These are phyloP conservation scores for Machimus rusticus DNA, from an alignment of 2,888 invertebrate genomes.

Conservation along the genomic window DNA sequence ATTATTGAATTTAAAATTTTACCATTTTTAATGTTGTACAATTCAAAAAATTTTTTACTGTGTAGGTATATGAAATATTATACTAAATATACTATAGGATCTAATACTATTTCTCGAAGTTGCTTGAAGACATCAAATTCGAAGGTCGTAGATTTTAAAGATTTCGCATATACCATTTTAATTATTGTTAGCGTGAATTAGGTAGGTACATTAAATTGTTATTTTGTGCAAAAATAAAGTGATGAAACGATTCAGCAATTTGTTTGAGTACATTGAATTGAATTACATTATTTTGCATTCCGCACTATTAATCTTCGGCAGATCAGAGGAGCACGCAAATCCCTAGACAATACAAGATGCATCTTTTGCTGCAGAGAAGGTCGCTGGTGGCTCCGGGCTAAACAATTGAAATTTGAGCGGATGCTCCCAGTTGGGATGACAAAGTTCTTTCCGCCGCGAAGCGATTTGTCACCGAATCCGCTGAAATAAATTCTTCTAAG, in stretches of 20 bases:
- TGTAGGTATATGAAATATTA: too few relatives aligned
- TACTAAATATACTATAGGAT: too few relatives aligned
- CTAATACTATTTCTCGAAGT: too few relatives aligned
- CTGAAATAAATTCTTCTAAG: background rate
- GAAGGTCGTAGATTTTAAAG: too few relatives aligned
- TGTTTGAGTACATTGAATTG: background rate
- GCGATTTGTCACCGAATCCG: constrained; percentile 12
- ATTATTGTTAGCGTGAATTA: background rate
- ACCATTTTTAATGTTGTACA: too few relatives aligned
- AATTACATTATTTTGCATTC: background rate
- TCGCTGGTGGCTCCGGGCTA: background rate
- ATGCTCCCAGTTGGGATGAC: background rate
- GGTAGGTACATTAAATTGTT: background rate
- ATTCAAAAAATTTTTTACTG: too few relatives aligned
- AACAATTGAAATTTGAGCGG: background rate
- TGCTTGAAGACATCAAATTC: too few relatives aligned
- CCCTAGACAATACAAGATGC: background rate
- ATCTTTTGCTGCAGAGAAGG: background rate
- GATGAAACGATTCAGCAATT: background rate
- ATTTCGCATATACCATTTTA: too few relatives aligned
- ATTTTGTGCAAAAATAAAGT: background rate
- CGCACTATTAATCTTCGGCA: background rate
- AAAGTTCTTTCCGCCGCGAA: background rate
- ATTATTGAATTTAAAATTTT: too few relatives aligned
- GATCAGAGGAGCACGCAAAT: background rate